Evolutionary conservation across 1,140 invertebrate genomes (phyloP), one percentile per base, ranked within the genome.

Genomic region (Eriosoma lanigerum): DNA sequence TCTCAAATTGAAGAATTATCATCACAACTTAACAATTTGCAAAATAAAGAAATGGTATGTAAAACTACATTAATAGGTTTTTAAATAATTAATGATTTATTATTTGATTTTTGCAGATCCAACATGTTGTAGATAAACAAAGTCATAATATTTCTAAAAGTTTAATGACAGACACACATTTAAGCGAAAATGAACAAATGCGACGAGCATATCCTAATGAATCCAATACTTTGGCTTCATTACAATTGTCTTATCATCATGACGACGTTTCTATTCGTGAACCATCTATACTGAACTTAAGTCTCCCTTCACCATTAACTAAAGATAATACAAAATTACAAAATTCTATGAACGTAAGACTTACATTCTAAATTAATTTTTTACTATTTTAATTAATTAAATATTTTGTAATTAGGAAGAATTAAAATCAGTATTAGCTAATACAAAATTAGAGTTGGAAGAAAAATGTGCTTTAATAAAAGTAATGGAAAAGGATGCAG

Each of bases 171-270:
- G 56, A 78, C 26, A 60, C 58, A 17, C 75, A 60, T 2, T 19
- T 58, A 62, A 78, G 75, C 26, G 75, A 78, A 78, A 78, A 78
- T 60, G 75, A 78, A 62, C 75, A 78, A 60, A 78, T 78, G 75
- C 29, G 75, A 0, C 56, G 56, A 26, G 75, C 44, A 10, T n/a
- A 62, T n/a, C 75, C 56, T 12, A 78, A 78, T 48, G 56, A 78
- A 3, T 78, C 75, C 0, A 78, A 78, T 46, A 78, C 38, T 46
- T 48, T 78, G 17, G 15, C 56, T 46, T 78, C 54, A n/a, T 48
- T 78, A 78, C 75, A 78, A 62, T 44, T 78, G 38, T 48, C 54
- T 21, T 46, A 78, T 62, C 56, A 78, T 60, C 56, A 78, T 78
- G 56, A 78, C 19, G 38, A 78, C 48, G 17, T 62, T 44, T 76